A percentile compares a stretch with the other conserved stretches of the same genome.
Evolutionary conservation across 2,113 vertebrate genomes (phyloP).

Genomic region (Lasiurus cinereus): DNA sequence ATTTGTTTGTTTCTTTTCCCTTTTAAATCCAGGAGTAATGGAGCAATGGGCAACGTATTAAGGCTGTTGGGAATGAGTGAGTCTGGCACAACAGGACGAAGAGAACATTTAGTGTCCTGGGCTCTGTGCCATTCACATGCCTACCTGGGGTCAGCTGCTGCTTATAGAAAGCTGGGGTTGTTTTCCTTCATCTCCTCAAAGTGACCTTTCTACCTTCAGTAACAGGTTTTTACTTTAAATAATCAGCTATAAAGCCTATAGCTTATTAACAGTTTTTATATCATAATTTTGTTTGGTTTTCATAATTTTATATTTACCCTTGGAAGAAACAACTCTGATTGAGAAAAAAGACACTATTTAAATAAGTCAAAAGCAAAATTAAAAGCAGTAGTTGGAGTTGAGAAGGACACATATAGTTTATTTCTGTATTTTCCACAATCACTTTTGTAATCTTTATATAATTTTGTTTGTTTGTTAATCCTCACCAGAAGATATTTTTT

Average conservation of each 20-base stretch:
- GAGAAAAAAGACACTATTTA: neutral
- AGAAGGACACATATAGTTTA: neutral
- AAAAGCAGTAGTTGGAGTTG: conserved; percentile 31
- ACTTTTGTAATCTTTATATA: neutral
- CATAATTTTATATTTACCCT: neutral
- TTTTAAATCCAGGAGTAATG: neutral
- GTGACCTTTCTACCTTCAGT: neutral
- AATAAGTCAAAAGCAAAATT: conserved; percentile 42
- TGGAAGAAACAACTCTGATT: conserved; percentile 9
- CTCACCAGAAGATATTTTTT: too few relatives aligned
- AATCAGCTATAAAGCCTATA: neutral
- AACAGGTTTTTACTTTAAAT: neutral
- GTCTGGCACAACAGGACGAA: neutral
- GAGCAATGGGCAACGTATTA: neutral
- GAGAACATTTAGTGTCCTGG: neutral
- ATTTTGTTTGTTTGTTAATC: neutral
- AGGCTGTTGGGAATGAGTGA: neutral
- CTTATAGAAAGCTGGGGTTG: neutral
- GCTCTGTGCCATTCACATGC: neutral
- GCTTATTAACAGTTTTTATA: conserved; percentile 41
- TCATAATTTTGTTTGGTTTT: conserved; percentile 40
- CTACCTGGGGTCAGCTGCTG: neutral
- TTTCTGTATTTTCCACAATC: conserved; percentile 5
- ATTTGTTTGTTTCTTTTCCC: neutral
- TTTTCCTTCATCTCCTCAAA: neutral